Base-by-base conservation (phyloP, 2,888 invertebrate species). In the Holacanthella duospinosa region DNA sequence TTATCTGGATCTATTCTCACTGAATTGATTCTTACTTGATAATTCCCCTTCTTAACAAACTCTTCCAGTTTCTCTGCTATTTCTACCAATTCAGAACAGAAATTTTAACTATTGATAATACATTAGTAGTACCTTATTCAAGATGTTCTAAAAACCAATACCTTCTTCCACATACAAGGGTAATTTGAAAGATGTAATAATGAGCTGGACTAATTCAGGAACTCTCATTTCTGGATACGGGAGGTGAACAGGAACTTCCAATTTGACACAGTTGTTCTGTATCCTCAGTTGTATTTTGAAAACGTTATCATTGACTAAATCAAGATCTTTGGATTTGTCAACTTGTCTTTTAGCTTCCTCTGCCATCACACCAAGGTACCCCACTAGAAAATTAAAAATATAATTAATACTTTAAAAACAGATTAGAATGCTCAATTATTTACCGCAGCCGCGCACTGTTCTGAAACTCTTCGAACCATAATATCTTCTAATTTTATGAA, bases 121-220 rank as follows among this genome's bases (percentile, higher is more conserved):
- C 54, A 9, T 55, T 26, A 55, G 55, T 26, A 55, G 25, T 12
- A 25, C 54, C n/a, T n/a, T 36, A 36, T 16, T 9, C 56, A 55
- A 25, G 9, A 24, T 16, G 24, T 19, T 55, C 16, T 29, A 16
- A 27, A 27, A 28, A 55, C 43, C 57, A 74, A 73, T 77, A 85
- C 85, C 85, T 68, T 83, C 80, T 76, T 86, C 85, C 59, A 86
- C 78, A 74, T 84, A 85, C 65, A 84, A 83, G 0, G 87, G 87
- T 59, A 88, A 78, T 73, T 85, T 84, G 73, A 87, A 85, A 72
- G 84, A 84, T 57, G 81, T 80, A 70, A 87, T 80, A 48, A 87
- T 80, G 64, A 86, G 78, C 68, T 86, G 84, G 19, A 83, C 82
- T 1, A 86, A 79, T 76, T 88, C 87, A 59, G 81, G 77, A 1